These are phyloP conservation scores for Gouania willdenowi DNA, from an alignment of 2,797 vertebrate genomes.

Conservation along the genomic window DNA sequence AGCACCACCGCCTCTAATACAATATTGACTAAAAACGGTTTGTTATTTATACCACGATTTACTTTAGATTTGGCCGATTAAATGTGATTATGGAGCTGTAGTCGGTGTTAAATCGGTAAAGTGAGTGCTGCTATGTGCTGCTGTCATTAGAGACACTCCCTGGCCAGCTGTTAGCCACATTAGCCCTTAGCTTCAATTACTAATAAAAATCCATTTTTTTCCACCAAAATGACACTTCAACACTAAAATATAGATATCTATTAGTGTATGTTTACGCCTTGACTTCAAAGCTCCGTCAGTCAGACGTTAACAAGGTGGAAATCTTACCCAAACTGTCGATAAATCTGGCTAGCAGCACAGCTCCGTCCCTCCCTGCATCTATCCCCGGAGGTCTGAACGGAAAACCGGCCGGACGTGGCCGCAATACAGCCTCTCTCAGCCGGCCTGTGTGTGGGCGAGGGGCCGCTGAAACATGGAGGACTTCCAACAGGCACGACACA, in stretches of 20 bases:
- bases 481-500: too few relatives aligned
- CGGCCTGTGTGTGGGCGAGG: not conserved
- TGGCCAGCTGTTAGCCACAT: slow-evolving; percentile 26
- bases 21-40: too few relatives aligned
- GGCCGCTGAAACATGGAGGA: not conserved
- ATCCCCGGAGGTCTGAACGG: slow-evolving; percentile 24
- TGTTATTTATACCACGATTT: fast-evolving
- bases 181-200: slow-evolving; percentile 30
- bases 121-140: not conserved
- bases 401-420: slow-evolving; percentile 41
- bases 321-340: slow-evolving; percentile 30
- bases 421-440: slow-evolving; percentile 36
- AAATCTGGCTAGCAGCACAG: slow-evolving; percentile 23
- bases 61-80: not conserved
- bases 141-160: slow-evolving; percentile 45
- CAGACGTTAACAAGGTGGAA: fast-evolving
- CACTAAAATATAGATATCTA: too few relatives aligned
- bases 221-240: not conserved
- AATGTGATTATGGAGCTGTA: not conserved
- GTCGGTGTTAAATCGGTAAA: not conserved
- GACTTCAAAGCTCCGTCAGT: fast-evolving
- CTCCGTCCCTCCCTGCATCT: slow-evolving; percentile 37
- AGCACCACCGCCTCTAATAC: too few relatives aligned
- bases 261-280: not conserved
- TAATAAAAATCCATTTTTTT: not conserved